phyloP scores from a whole-genome alignment of 2,888 invertebrate species.

The Eremobia ochroleuca region DNA sequence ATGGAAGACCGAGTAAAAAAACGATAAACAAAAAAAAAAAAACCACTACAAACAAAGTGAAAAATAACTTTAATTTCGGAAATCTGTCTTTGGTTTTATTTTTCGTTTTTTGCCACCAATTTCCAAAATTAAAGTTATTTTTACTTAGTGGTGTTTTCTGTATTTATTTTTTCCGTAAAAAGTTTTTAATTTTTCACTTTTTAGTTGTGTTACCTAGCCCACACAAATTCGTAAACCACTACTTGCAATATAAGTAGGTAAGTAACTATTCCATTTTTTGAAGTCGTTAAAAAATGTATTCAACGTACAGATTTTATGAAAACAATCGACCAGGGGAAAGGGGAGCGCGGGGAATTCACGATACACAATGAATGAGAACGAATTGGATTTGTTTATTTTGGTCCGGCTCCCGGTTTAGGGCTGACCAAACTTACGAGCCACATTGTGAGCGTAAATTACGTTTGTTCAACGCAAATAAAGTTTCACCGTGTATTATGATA shows the following conservation, averaged over 20 bases:
- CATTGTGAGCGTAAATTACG: conserved; percentile 84
- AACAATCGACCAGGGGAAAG: conserved; percentile 69
- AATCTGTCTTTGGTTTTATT: neutral
- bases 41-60: neutral
- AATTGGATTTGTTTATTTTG: conserved; percentile 84
- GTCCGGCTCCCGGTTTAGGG: conserved; percentile 72
- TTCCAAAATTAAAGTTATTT: neutral
- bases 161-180: neutral
- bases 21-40: neutral
- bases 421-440: conserved; percentile 75
- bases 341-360: conserved; percentile 72
- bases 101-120: neutral
- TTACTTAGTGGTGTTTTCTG: neutral
- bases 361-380: conserved; percentile 69
- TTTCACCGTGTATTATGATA: conserved; percentile 67
- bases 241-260: neutral
- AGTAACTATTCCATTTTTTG: neutral
- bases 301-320: conserved; percentile 73
- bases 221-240: neutral
- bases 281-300: conserved; percentile 57
- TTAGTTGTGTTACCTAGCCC: neutral
- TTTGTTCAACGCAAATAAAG: conserved; percentile 80
- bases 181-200: neutral
- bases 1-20: conserved; percentile 59
- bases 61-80: neutral